Base-by-base conservation (phyloP, 2,113 vertebrate genomes). In the Casuarius casuarius region DNA sequence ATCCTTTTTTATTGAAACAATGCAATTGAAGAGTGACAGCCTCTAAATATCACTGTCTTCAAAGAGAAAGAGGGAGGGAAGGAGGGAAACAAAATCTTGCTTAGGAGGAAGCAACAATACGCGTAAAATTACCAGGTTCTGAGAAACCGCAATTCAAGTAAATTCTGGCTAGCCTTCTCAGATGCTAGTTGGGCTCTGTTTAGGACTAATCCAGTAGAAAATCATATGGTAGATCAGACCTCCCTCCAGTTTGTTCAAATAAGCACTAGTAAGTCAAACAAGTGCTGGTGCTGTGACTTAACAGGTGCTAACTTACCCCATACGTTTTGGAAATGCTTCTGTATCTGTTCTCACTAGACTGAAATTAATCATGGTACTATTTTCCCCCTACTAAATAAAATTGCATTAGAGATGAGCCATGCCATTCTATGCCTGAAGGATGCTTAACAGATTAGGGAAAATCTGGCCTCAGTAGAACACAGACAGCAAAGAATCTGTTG, bases 31-130 rank as follows among this genome's bases (percentile, higher is more conserved):
- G 79, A 92, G 79, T 80, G 87, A 85, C 78, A 94, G 74, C 48
- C 83, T 94, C 76, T 91, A 95, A 97, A 89, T 56, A 89, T 25
- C 3, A 2, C 78, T 82, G 46, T 29, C 68, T 95, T 95, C 73
- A 59, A 81, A 96, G 83, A 28, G 35, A 56, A 29, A 56, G 26
- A 20, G 56, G 31, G 18, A 33, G 9, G 18, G 5, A 59, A 33
- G 56, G 31, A 51, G 31, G 68, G 48, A 66, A 90, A 58, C 61
- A 49, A 70, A 33, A 78, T 71, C 70, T 68, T 5, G 18, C 71
- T 80, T 72, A 28, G 66, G 38, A 74, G 82, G 48, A 88, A 71
- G 68, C 61, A 83, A 54, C 62, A 72, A 49, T 15, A 46, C 11
- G 74, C 87, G 25, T 2, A 75, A 48, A 77, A 81, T 2, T 40